Evolutionary conservation across 2,797 vertebrate genomes (phyloP).

Genomic region (Anomalospiza imberbis): DNA sequence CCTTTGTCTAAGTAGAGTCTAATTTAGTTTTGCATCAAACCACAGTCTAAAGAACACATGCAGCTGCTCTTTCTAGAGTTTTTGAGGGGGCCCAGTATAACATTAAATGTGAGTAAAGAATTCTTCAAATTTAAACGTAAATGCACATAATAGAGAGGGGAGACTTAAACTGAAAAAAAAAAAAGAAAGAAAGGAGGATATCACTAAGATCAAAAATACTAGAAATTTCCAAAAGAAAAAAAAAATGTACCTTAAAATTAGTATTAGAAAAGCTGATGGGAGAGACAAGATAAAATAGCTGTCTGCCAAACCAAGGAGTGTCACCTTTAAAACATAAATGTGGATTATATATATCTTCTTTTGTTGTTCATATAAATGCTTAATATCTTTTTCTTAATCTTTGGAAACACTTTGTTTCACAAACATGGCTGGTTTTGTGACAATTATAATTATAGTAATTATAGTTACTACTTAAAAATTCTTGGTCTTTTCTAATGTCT

Average conservation of each 20-base stretch:
- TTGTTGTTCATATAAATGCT: background rate
- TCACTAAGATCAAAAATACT: fast-evolving
- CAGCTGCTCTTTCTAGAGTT: background rate
- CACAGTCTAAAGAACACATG: background rate
- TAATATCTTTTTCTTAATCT: background rate
- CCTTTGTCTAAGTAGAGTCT: background rate
- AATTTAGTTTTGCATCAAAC: background rate
- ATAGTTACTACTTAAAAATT: background rate
- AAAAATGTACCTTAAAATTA: background rate
- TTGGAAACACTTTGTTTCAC: background rate
- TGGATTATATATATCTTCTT: no score
- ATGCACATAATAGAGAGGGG: fast-evolving
- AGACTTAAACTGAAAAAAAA: background rate
- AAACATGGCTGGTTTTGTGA: background rate
- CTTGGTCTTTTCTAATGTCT: background rate
- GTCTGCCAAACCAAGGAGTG: background rate
- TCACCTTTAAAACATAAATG: background rate
- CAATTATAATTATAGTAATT: background rate
- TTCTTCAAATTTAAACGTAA: background rate
- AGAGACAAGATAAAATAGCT: background rate
- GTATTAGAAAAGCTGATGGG: background rate
- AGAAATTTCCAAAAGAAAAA: background rate
- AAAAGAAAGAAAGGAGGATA: fast-evolving
- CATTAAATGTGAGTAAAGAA: background rate
- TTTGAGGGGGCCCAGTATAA: background rate